Base-by-base conservation (phyloP, 1,140 invertebrate genomes). In the Phortica variegata region DNA sequence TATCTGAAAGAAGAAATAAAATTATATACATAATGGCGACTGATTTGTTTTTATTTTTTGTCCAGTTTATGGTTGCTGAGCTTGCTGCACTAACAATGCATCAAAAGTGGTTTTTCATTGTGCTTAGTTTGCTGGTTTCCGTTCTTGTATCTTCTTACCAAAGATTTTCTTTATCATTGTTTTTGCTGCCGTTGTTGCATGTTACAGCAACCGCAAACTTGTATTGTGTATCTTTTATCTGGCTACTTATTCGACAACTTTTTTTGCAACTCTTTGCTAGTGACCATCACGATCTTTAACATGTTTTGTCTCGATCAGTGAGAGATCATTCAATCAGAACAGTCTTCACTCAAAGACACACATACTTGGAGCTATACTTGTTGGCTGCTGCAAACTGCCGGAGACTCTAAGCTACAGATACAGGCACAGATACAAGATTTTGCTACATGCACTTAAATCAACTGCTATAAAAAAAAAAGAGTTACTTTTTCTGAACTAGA, bases 251-350 rank as follows among this genome's bases (percentile, higher is more conserved):
- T 26, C 23, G 10, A 26, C 23, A 10, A n/a, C 29, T 31, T 31
- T 31, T 31, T 31, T 31, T 12, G 29, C 29, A 8, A 12, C 29
- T 31, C 7, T 12, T 3, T 34, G 40, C 46, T 34, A 50, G 47
- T 42, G 51, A 56, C 52, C 65, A 54, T 65, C 61, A 68, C 63
- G 63, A 66, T 66, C 63, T 63, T 66, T 63, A 66, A 68, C 63
- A 66, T 66, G 63, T 68, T 66, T 66, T 66, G 63, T 66, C 63
- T 66, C 63, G 63, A 66, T 66, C 63, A 66, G 60, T 66, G 63
- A 66, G n/a, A n/a, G 68, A 66, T 66, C 63, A 66, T 66, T 66
- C 63, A 66, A 68, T 66, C 63, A 66, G 65, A 66, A 69, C 63
- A 63, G 58, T 58, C 58, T 65, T 54, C 50, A 55, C n/a, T n/a